Evolutionary conservation across 2,888 invertebrate genomes (phyloP).

Genomic region (Erebia epiphron): DNA sequence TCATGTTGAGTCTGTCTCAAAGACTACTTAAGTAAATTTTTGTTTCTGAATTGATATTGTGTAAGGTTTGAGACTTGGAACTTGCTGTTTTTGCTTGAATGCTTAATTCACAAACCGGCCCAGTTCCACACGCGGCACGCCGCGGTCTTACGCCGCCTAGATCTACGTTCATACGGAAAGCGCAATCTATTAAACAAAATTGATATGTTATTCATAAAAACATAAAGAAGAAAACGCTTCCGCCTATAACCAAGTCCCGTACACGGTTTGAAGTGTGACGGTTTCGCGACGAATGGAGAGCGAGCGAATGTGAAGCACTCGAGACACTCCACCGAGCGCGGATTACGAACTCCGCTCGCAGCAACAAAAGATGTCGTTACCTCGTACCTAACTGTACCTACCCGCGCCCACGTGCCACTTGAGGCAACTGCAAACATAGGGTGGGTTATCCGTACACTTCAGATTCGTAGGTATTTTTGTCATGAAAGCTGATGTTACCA

Average conservation of each 20-base stretch:
- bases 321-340: slow-evolving; percentile 63
- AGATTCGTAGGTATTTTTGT: slow-evolving; percentile 27
- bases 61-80: too few species aligned
- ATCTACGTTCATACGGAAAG: too few species aligned
- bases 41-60: too few species aligned
- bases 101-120: too few species aligned
- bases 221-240: slow-evolving; percentile 25
- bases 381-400: slow-evolving; percentile 6
- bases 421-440: slow-evolving; percentile 44
- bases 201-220: neutral
- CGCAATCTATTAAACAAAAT: too few species aligned
- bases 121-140: too few species aligned
- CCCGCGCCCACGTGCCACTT: slow-evolving; percentile 43
- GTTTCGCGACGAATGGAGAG: slow-evolving; percentile 63
- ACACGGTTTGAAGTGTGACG: slow-evolving; percentile 56
- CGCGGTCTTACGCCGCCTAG: too few species aligned
- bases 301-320: slow-evolving; percentile 59
- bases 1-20: too few species aligned
- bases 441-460: slow-evolving; percentile 37
- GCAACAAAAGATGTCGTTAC: slow-evolving; percentile 72
- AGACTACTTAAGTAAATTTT: too few species aligned
- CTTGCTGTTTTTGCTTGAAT: too few species aligned
- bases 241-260: slow-evolving; percentile 37
- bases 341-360: slow-evolving; percentile 55
- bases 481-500: slow-evolving; percentile 22